Evolutionary conservation across 2,113 vertebrate genomes (phyloP).

Genomic region (Castor canadensis): DNA sequence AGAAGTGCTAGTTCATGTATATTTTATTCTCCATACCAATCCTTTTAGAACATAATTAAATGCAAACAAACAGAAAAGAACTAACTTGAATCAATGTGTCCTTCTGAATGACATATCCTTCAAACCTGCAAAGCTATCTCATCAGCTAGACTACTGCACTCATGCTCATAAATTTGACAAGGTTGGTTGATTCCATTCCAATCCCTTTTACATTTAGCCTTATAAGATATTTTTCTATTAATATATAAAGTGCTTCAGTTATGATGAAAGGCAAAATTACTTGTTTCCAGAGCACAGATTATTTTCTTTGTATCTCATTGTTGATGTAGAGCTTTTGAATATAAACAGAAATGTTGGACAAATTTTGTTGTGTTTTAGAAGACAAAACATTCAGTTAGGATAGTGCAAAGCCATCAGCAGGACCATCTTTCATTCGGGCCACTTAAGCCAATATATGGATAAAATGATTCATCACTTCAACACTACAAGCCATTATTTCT

Average conservation of each 20-base stretch:
- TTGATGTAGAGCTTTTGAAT: not conserved
- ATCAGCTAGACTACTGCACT: conserved; percentile 54
- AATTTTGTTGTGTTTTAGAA: conserved; percentile 78
- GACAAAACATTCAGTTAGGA: conserved; percentile 83
- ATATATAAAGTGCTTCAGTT: conserved; percentile 70
- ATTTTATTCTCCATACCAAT: conserved; percentile 62
- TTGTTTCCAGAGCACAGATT: conserved; percentile 48
- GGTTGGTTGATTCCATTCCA: conserved; percentile 69
- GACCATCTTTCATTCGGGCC: conserved; percentile 80
- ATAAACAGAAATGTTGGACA: not conserved
- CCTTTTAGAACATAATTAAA: conserved; percentile 75
- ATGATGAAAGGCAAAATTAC: conserved; percentile 56
- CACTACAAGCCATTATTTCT: conserved; percentile 93
- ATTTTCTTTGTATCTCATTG: conserved; percentile 32
- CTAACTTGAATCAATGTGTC: conserved; percentile 75
- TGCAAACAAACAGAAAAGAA: conserved; percentile 77
- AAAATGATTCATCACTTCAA: conserved; percentile 89
- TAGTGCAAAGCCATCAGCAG: conserved; percentile 77
- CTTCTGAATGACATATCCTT: conserved; percentile 73
- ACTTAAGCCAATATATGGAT: conserved; percentile 85
- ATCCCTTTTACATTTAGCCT: conserved; percentile 54
- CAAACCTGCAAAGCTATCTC: conserved; percentile 68
- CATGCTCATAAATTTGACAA: conserved; percentile 77
- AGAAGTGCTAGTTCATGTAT: conserved; percentile 69
- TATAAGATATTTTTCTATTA: conserved; percentile 63